Percentiles rank a stretch among this genome's conserved stretches.
Evolutionary conservation across 2,888 invertebrate genomes (phyloP).

Genomic region (Pseudococcus jackbeardsleyi): DNA sequence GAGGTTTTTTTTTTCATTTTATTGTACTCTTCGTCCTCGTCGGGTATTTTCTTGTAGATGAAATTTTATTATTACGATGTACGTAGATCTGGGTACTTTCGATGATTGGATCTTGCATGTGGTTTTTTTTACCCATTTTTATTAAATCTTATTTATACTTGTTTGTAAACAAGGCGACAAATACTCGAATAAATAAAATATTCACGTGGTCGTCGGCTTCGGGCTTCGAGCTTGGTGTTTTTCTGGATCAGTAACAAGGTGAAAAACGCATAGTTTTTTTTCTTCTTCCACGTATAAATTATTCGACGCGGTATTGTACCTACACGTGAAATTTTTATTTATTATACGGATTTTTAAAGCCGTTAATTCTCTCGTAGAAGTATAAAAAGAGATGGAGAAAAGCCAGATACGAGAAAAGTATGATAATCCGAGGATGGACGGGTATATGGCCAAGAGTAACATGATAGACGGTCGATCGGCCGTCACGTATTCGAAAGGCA

Average conservation of each 20-base stretch:
- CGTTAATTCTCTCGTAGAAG: background rate
- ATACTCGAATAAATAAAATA: background rate
- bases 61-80: background rate
- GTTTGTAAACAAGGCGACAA: background rate
- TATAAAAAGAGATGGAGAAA: background rate
- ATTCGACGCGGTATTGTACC: background rate
- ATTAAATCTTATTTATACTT: background rate
- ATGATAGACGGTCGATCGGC: constrained; percentile 57
- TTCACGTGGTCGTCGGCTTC: background rate
- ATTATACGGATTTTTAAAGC: constrained; percentile 27
- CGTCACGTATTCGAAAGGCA: constrained; percentile 61
- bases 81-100: background rate
- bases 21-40: background rate
- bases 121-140: background rate
- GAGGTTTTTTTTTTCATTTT: background rate
- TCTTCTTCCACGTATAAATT: background rate
- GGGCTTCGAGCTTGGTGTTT: background rate
- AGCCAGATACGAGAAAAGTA: background rate
- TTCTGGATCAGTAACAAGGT: background rate
- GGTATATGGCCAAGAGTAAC: background rate
- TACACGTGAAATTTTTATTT: constrained; percentile 33
- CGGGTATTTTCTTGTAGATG: background rate
- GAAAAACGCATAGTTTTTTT: background rate
- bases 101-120: background rate
- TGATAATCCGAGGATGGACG: background rate